A percentile compares a stretch with the other conserved stretches of the same genome.
phyloP scores from a whole-genome alignment of 2,888 invertebrate genomes.

The Melinaea marsaeus region DNA sequence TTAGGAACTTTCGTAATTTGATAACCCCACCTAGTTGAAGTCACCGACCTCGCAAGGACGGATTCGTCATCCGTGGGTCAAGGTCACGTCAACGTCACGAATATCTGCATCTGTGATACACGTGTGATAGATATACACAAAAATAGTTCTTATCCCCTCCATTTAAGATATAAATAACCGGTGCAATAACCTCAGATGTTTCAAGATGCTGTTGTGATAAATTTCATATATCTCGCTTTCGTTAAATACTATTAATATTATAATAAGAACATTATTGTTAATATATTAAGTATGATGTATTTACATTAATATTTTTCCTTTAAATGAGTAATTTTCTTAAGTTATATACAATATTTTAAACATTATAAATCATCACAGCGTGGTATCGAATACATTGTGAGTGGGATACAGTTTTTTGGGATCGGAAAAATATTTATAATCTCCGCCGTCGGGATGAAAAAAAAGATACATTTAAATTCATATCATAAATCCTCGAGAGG shows the following conservation, averaged over 20 bases:
- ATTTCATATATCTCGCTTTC: neutral
- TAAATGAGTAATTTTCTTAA: no score
- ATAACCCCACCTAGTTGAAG: slow-evolving; percentile 48
- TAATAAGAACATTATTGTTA: no score
- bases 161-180: slow-evolving; percentile 55
- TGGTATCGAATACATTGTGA: no score
- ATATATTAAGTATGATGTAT: no score
- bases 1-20: slow-evolving; percentile 15
- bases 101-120: slow-evolving; percentile 70
- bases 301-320: no score
- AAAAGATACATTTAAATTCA: slow-evolving; percentile 11
- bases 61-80: slow-evolving; percentile 71
- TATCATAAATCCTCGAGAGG: slow-evolving; percentile 21
- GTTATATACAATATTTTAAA: no score
- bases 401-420: no score
- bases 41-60: slow-evolving; percentile 73
- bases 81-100: slow-evolving; percentile 67
- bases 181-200: slow-evolving; percentile 66
- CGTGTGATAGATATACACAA: slow-evolving; percentile 66
- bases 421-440: no score
- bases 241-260: no score
- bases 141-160: slow-evolving; percentile 52
- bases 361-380: no score
- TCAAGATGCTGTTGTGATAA: slow-evolving; percentile 43
- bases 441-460: neutral